Base-by-base conservation (phyloP, 1,140 invertebrate species). In the Drosophila bocqueti region DNA sequence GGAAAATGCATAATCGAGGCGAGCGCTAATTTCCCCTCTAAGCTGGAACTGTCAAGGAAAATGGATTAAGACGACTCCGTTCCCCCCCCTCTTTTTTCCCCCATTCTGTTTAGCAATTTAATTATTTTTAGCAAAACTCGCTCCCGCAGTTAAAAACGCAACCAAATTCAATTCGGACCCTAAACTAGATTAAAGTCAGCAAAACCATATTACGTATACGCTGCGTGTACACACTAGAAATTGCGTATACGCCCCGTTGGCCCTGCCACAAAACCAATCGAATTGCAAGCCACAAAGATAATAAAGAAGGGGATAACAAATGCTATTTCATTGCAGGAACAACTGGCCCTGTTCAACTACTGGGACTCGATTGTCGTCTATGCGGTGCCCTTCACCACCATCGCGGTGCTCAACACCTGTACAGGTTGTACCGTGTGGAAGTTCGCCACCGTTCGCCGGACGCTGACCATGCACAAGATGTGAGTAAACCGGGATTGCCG, bases 291-390 rank as follows among this genome's bases (percentile, higher is more conserved):
- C 47, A 8, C 31, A 43, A 54, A 26, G 18, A 52, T 59, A 60
- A 74, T 64, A 74, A 57, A 46, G 52, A 31, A 26, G 15, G 52
- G 29, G 18, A 29, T 4, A 21, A 47, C 40, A 45, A 24, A n/a
- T n/a, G 49, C 46, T 34, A 34, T 50, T 74, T 26, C 42, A 59
- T 62, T 79, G 63, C 66, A 93, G 92, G 79, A 92, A 66, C 92
- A 94, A 58, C 95, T 95, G 18, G 94, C 93, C 9, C 93, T 95
- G 5, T 94, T 96, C 74, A 97, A 97, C 78, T 93, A 95, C 67
- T 93, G 96, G 49, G 97, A 98, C 90, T 95, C 95, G 0, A 81
- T 96, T 29, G 67, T 96, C 1, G 96, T 96, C 0, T 95, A 97
- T 68, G 94, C 96, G 1, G 68, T 97, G 26, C 97, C 97, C 1